A percentile compares a stretch with the other conserved stretches of the same genome.
Conservation (phyloP, 2,888 invertebrate species). For the Lumbricus terrestris region DNA sequence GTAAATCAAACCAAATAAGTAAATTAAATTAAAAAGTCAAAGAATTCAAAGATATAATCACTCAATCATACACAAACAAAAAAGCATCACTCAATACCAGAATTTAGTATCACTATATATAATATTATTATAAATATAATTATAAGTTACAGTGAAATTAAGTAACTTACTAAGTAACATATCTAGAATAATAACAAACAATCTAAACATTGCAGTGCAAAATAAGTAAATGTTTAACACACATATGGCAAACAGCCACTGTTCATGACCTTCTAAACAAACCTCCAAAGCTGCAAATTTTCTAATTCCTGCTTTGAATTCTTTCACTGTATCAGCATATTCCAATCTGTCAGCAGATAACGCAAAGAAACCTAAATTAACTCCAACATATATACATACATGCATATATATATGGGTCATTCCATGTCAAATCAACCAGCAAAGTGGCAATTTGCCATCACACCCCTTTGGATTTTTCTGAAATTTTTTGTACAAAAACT, state of each 20-base stretch:
- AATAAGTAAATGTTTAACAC: not conserved
- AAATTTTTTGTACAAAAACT: too few species aligned
- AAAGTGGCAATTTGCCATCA: too few species aligned
- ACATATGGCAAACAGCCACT: not conserved
- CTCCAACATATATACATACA: not conserved
- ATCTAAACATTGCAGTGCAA: not conserved
- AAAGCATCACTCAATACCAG: not conserved
- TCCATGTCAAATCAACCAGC: too few species aligned
- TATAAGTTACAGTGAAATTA: not conserved
- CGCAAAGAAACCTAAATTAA: not conserved
- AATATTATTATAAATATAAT: not conserved
- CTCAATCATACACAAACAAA: not conserved
- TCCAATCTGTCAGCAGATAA: conserved; percentile 66
- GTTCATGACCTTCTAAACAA: conserved; percentile 22
- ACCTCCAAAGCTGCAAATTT: conserved; percentile 70
- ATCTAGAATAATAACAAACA: not conserved
- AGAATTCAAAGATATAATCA: not conserved
- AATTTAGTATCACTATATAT: not conserved
- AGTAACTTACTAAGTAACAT: not conserved
- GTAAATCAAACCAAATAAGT: not conserved
- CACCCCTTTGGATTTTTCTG: too few species aligned
- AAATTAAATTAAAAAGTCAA: not conserved
- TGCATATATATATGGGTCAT: too few species aligned
- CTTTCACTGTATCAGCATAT: conserved; percentile 68
- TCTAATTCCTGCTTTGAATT: conserved; percentile 68